Conservation (phyloP, 2,797 vertebrate genomes). For the Poliocrania exsul region DNA sequence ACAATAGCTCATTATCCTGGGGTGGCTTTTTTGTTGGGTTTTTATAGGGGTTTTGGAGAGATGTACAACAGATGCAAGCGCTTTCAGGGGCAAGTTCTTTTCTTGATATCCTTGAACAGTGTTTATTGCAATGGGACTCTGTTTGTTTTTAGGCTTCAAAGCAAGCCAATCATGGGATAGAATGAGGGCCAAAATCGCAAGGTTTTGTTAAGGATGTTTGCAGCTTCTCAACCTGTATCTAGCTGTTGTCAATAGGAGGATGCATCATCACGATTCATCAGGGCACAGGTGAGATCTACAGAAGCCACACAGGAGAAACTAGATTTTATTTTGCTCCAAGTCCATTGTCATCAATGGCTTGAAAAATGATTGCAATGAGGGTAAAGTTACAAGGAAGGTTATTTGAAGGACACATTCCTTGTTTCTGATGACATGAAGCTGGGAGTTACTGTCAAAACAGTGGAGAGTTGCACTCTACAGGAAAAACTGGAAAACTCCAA, state of each 20-base stretch:
- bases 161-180: not conserved
- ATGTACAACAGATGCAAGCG: not conserved
- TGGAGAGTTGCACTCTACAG: not conserved
- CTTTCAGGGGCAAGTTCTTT: conserved; percentile 18
- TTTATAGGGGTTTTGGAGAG: not conserved
- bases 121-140: not conserved
- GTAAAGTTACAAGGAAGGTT: not conserved
- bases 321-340: not conserved
- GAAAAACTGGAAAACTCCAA: not conserved
- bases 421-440: not conserved
- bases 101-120: not conserved
- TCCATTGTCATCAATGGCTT: not conserved
- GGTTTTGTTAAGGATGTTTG: not conserved
- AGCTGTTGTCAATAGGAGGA: not conserved
- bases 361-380: not conserved
- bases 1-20: conserved; percentile 44
- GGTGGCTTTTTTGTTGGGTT: not conserved
- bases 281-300: not conserved
- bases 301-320: not conserved
- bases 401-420: conserved; percentile 5
- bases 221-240: not conserved
- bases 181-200: not conserved
- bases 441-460: conserved; percentile 3
- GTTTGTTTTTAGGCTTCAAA: not conserved
- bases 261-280: fast-evolving